Conservation (phyloP, 2,888 invertebrate genomes). For the Leucozona laternaria region DNA sequence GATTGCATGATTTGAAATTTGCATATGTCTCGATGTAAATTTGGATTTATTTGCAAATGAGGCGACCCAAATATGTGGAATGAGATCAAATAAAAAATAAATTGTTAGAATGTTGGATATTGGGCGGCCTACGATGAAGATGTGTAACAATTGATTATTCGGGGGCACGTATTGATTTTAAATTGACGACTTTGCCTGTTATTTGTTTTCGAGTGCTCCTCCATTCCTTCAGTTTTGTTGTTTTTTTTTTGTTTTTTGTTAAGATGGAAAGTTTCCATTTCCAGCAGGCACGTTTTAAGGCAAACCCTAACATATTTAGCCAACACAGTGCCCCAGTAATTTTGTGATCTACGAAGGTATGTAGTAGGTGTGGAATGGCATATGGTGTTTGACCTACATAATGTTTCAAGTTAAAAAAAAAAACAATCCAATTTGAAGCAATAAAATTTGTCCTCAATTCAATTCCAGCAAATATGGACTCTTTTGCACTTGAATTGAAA, state of each 20-base stretch:
- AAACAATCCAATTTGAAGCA: constrained; percentile 27
- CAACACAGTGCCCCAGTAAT: background rate
- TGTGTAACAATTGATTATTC: constrained; percentile 62
- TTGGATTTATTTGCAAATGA: constrained; percentile 60
- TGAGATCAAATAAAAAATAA: constrained; percentile 33
- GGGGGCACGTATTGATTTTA: constrained; percentile 36
- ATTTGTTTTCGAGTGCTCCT: constrained; percentile 41
- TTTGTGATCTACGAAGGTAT: background rate
- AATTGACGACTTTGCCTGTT: constrained; percentile 28
- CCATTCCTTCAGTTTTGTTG: background rate
- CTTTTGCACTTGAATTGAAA: background rate
- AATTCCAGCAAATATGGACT: constrained; percentile 50
- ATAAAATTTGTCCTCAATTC: constrained; percentile 54
- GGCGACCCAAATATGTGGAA: constrained; percentile 27
- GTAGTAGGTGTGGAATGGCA: background rate
- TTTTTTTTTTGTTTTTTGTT: background rate
- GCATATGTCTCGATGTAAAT: constrained; percentile 57
- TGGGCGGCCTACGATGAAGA: constrained; percentile 11
- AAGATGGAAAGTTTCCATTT: constrained; percentile 21
- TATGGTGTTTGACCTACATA: constrained; percentile 57
- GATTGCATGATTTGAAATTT: constrained; percentile 49
- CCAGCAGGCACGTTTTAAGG: background rate
- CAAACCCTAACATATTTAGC: constrained; percentile 7
- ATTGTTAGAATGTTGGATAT: constrained; percentile 18
- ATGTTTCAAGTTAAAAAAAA: constrained; percentile 17